A percentile compares a stretch with the other conserved stretches of the same genome.
Evolutionary conservation across 2,797 vertebrate genomes (phyloP).

Genomic region (Spheniscus humboldti): DNA sequence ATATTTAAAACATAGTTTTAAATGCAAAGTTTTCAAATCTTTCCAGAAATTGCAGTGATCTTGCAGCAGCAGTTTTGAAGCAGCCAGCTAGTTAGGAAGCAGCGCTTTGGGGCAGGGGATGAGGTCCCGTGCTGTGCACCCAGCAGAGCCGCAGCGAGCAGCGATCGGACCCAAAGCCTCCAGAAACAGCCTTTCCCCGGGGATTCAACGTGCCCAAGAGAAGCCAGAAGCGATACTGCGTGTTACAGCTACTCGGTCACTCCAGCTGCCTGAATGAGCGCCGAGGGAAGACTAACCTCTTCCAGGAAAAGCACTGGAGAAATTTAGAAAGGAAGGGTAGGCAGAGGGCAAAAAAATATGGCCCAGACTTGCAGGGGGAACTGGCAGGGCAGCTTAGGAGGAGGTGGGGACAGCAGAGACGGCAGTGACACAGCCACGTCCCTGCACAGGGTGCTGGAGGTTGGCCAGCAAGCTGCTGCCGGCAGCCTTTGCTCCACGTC

Average conservation of each 20-base stretch:
- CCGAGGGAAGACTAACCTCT: not conserved
- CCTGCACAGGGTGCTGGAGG: not conserved
- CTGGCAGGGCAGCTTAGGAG: not conserved
- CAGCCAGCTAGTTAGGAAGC: not conserved
- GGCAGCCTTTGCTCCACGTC: not conserved
- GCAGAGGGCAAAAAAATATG: rapidly evolving
- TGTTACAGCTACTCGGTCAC: not conserved
- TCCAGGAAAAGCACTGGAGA: not conserved
- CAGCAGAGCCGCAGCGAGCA: not conserved
- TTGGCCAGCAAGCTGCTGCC: not conserved
- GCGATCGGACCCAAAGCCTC: rapidly evolving
- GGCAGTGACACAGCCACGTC: not conserved
- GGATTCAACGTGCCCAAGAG: not conserved
- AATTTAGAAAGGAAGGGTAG: not conserved
- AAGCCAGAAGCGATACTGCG: not conserved
- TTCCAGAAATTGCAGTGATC: not conserved
- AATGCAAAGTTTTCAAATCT: not conserved
- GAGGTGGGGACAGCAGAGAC: not conserved
- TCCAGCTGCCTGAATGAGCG: not conserved
- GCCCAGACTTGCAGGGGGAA: not conserved
- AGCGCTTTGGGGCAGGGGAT: not conserved
- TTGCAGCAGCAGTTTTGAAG: not conserved
- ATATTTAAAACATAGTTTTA: not conserved
- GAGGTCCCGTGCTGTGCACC: not conserved
- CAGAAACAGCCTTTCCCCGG: rapidly evolving